phyloP scores from a whole-genome alignment of 2,113 vertebrate genomes.

The Tachycineta bicolor region DNA sequence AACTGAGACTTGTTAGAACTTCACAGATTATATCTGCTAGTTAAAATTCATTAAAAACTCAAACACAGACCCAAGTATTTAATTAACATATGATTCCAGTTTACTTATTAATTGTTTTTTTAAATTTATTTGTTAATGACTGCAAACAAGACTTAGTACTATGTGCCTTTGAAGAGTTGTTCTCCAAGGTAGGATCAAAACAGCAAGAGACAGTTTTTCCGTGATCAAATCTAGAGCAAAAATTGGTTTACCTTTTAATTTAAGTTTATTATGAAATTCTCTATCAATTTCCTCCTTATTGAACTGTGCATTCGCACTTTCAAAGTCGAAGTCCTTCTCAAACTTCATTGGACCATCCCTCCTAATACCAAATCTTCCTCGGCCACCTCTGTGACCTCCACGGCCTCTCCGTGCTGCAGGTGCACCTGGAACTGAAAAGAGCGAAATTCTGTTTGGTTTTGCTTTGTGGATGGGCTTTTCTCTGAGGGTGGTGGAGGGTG shows the following conservation, averaged over 20 bases:
- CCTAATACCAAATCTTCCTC: constrained; percentile 88
- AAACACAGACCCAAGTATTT: not conserved
- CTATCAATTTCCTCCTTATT: constrained; percentile 98
- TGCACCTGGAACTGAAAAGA: constrained; percentile 70
- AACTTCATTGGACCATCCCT: constrained; percentile 96
- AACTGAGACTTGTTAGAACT: not conserved
- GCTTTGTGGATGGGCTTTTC: not conserved
- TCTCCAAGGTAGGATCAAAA: not conserved
- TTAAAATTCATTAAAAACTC: not conserved
- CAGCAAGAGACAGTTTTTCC: not conserved
- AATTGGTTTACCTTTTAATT: constrained; percentile 88
- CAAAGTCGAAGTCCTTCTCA: constrained; percentile 98
- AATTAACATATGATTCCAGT: not conserved
- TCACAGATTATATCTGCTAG: not conserved
- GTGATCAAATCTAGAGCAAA: not conserved
- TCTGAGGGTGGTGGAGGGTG: not conserved
- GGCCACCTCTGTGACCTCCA: constrained; percentile 89
- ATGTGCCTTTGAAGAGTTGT: not conserved
- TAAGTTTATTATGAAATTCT: constrained; percentile 97
- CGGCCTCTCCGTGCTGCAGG: constrained; percentile 81
- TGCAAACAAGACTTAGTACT: not conserved
- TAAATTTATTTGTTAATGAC: not conserved
- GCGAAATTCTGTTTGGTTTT: not conserved
- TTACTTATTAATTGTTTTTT: not conserved
- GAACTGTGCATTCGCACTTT: constrained; percentile 97